These are phyloP conservation scores for Hystrix brachyura DNA, from an alignment of 2,113 vertebrate species.

Conservation along the genomic window DNA sequence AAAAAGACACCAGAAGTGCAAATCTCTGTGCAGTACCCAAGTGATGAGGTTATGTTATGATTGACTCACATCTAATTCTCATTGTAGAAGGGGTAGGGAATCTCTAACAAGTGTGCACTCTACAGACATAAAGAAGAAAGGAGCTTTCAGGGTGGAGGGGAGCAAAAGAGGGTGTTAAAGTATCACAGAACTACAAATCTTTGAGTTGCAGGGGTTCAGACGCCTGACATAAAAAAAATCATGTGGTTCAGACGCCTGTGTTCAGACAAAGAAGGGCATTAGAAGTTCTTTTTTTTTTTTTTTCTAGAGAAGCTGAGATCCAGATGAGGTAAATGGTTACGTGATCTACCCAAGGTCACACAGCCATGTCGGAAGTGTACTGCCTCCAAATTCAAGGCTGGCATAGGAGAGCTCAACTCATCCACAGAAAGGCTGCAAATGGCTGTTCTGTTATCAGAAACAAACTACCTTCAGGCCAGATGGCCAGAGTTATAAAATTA, in stretches of 20 bases:
- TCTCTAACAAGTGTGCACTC: not conserved
- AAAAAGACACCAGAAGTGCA: not conserved
- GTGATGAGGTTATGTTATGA: conserved; percentile 17
- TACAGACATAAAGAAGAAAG: not conserved
- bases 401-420: not conserved
- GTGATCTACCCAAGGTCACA: conserved; percentile 46
- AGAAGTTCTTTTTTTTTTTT: not conserved
- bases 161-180: not conserved
- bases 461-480: conserved; percentile 74
- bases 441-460: conserved; percentile 48
- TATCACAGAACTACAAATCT: conserved; percentile 27
- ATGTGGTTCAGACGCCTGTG: not conserved
- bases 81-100: not conserved
- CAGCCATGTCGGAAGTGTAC: not conserved
- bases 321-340: not conserved
- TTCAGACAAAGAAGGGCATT: not conserved
- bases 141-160: not conserved
- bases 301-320: not conserved
- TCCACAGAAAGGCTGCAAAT: conserved; percentile 51
- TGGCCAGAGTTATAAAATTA: conserved; percentile 76
- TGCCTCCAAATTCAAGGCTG: not conserved
- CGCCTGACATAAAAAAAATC: conserved; percentile 29
- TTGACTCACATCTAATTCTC: not conserved
- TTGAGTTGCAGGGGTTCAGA: not conserved
- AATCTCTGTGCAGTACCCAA: not conserved